phyloP scores from a whole-genome alignment of 2,888 invertebrate genomes.

The Platynereis dumerilii region DNA sequence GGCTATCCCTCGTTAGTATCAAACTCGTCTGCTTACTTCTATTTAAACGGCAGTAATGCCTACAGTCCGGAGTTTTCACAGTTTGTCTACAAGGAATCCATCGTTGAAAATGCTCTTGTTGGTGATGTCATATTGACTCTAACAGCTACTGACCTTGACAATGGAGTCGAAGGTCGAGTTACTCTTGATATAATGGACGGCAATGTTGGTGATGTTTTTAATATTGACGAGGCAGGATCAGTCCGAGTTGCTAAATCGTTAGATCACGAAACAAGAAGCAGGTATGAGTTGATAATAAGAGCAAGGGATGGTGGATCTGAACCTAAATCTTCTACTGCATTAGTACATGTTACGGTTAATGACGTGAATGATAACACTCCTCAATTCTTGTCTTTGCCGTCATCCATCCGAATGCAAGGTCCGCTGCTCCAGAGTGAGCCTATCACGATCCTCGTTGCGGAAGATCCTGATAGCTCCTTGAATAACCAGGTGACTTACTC shows the following conservation, averaged over 20 bases:
- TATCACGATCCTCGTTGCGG: constrained; percentile 17
- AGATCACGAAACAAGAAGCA: constrained; percentile 17
- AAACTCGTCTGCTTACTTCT: constrained; percentile 8
- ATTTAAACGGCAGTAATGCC: constrained; percentile 21
- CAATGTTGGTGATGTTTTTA: constrained; percentile 18
- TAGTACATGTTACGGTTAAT: constrained; percentile 20
- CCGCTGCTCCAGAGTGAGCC: background rate
- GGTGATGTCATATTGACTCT: constrained; percentile 2
- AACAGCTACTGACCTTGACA: constrained; percentile 19
- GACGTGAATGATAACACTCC: constrained; percentile 30
- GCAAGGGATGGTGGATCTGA: constrained; percentile 18
- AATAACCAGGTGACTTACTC: constrained; percentile 23
- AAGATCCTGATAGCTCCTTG: constrained; percentile 18
- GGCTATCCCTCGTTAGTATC: constrained; percentile 18
- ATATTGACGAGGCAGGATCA: constrained; percentile 9
- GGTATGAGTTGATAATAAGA: constrained; percentile 19
- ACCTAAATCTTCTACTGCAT: background rate
- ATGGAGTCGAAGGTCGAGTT: constrained; percentile 23
- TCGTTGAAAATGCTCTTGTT: constrained; percentile 16
- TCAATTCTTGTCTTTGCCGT: constrained; percentile 21
- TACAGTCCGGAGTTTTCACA: constrained; percentile 22
- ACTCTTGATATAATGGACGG: constrained; percentile 13
- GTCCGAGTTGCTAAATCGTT: constrained; percentile 10
- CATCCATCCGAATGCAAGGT: background rate
- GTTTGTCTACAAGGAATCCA: constrained; percentile 12